Conservation (phyloP, 2,888 invertebrate species). For the Bursaphelenchus okinawaensis region DNA sequence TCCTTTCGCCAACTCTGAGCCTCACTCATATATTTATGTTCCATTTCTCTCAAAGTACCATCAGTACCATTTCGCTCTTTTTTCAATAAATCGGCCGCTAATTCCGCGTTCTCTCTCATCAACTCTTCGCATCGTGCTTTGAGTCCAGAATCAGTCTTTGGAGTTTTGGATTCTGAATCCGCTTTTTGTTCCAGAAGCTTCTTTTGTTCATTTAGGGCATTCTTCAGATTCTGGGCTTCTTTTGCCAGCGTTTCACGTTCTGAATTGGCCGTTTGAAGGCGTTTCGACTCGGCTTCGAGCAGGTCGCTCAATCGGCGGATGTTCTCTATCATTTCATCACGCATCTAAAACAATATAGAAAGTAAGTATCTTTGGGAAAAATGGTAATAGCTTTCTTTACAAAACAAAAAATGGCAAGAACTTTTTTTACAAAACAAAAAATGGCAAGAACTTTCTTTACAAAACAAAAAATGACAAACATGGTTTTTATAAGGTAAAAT, state of each 20-base stretch:
- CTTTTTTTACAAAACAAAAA: background rate
- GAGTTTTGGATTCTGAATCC: background rate
- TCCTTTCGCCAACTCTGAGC: slow-evolving; percentile 19
- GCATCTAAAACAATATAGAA: slow-evolving; percentile 15
- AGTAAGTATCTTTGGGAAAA: background rate
- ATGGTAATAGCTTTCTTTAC: background rate
- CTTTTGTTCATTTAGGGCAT: slow-evolving; percentile 15
- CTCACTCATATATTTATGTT: slow-evolving; percentile 17
- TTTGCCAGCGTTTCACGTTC: slow-evolving; percentile 23
- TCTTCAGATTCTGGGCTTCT: slow-evolving; percentile 23
- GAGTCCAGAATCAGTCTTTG: slow-evolving; percentile 15
- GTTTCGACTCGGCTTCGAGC: slow-evolving; percentile 30
- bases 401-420: background rate
- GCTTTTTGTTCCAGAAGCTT: background rate
- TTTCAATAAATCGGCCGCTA: slow-evolving; percentile 42
- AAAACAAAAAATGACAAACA: background rate
- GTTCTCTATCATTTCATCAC: slow-evolving; percentile 24
- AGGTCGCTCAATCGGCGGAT: slow-evolving; percentile 23
- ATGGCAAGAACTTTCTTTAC: background rate
- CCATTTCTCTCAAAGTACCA: background rate
- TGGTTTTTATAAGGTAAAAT: background rate
- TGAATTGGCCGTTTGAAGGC: slow-evolving; percentile 23
- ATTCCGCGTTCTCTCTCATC: slow-evolving; percentile 39
- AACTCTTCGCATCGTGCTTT: slow-evolving; percentile 24
- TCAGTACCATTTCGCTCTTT: slow-evolving; percentile 12